These are phyloP conservation scores for Hybognathus amarus DNA, from an alignment of 2,797 vertebrate species.

Conservation along the genomic window DNA sequence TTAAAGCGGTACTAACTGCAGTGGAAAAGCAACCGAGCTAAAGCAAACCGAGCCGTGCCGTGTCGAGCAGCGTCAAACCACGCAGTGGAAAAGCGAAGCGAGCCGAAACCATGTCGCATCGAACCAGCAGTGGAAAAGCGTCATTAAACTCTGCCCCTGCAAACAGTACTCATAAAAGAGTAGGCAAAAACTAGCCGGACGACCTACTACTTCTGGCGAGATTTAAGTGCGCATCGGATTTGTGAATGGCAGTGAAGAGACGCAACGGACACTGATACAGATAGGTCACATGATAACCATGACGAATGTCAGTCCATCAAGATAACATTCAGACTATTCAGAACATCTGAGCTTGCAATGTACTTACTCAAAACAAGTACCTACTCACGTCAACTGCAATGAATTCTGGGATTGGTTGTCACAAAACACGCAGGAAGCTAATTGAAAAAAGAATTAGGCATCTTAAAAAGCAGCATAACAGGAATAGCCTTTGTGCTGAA, in stretches of 20 bases:
- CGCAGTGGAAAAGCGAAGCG: no score
- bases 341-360: not conserved
- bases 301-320: not conserved
- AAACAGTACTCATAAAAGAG: not conserved
- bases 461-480: not conserved
- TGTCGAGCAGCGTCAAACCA: no score
- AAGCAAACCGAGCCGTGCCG: no score
- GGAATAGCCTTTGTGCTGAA: not conserved
- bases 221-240: not conserved
- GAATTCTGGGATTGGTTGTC: not conserved
- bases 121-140: no score
- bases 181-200: not conserved
- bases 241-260: not conserved
- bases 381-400: not conserved
- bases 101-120: no score
- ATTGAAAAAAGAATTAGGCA: no score
- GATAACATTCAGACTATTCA: not conserved
- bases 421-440: not conserved
- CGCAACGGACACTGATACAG: not conserved
- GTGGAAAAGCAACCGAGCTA: no score
- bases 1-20: no score
- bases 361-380: not conserved
- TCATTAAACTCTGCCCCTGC: not conserved
- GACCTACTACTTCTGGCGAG: not conserved
- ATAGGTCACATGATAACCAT: not conserved